Base-by-base conservation (phyloP, 2,797 vertebrate genomes). In the Hemibagrus guttatus region DNA sequence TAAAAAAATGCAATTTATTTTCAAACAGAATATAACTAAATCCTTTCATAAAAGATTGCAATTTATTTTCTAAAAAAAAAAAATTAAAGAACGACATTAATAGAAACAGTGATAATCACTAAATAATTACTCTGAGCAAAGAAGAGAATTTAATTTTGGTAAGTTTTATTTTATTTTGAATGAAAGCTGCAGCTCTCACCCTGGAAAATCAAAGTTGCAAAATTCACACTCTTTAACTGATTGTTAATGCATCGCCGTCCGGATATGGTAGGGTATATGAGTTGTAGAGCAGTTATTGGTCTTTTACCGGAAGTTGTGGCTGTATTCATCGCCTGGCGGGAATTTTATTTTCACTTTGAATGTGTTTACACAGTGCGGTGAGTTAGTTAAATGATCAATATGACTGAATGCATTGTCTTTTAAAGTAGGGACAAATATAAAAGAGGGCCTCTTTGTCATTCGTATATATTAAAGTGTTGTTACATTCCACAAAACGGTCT, bases 241-340 rank as follows among this genome's bases (percentile, higher is more conserved):
- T 14, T 8, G n/a, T 39, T 26, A 84, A 54, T 4, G 12, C 64
- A 84, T 80, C 2, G n/a, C 2, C 1, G 17, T n/a, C 35, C 2
- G 3, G 12, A 46, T 28, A 3, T 59, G 0, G 0, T 2, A 1
- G 28, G 17, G 74, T 2, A 14, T 39, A 81, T 84, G 66, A 63
- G 56, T 64, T 84, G 63, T 87, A 80, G 56, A 72, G 23, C 83
- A 39, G 7, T 5, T 2, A 1, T 35, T 35, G 19, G 12, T 49
- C 23, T 1, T 4, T 1, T 42, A 52, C 16, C 66, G 66, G 19
- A 63, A 42, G 8, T 49, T 6, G 16, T 14, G 4, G 7, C 23
- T 9, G 23, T 79, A 59, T 31, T 69, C 6, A 4, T 23, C 46
- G 56, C 16, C 5, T 75, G 87, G 87, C 87, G 87, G 87, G 68